Evolutionary conservation across 2,113 vertebrate genomes (phyloP).

Genomic region (Psilopogon haemacephalus): DNA sequence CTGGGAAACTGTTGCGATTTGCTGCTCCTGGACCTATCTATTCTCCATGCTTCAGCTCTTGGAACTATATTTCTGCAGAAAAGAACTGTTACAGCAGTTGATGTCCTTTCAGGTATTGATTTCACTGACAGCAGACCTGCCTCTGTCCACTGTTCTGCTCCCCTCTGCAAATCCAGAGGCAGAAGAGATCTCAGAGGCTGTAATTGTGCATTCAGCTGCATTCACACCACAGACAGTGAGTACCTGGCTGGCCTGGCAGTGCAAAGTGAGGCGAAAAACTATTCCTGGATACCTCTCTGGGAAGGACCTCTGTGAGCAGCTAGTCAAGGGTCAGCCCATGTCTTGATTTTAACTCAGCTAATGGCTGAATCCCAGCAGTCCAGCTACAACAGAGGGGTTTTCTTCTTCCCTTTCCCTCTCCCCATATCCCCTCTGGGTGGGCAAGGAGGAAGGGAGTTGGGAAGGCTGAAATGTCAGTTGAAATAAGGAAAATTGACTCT

Average conservation of each 20-base stretch:
- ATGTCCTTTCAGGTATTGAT: neutral
- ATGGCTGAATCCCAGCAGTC: no score
- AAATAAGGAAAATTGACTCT: no score
- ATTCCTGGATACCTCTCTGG: neutral
- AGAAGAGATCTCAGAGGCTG: rapidly evolving
- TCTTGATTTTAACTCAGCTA: no score
- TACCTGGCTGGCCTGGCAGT: neutral
- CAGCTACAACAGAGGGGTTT: no score
- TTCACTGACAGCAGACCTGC: neutral
- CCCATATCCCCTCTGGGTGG: no score
- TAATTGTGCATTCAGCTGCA: rapidly evolving
- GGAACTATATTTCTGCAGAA: neutral
- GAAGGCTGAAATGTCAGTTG: no score
- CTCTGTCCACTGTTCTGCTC: rapidly evolving
- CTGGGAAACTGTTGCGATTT: neutral
- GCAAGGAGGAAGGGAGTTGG: no score
- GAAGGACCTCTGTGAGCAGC: neutral
- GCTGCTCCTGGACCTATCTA: rapidly evolving
- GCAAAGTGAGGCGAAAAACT: neutral
- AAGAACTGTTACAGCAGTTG: neutral
- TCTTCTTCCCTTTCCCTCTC: no score
- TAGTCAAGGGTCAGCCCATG: neutral
- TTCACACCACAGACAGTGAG: neutral
- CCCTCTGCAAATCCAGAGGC: neutral
- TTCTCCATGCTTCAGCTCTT: neutral